Evolutionary conservation across 2,888 invertebrate genomes (phyloP), one percentile per base, ranked within the genome.

Genomic region (Tetranychus truncatus): DNA sequence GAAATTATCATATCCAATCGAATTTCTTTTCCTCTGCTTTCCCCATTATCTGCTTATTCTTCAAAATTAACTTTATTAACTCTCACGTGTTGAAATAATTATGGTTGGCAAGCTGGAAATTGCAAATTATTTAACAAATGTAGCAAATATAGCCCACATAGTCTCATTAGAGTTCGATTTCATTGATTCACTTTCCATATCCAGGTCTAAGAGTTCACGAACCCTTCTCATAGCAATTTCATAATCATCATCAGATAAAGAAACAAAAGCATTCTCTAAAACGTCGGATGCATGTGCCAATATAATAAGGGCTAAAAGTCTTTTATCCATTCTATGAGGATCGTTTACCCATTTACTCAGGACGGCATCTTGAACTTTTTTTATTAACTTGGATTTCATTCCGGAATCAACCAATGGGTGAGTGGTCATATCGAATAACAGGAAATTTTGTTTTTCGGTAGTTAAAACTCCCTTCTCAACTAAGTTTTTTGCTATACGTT

Each of bases 381-480:
- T 96, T 77, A 99, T 94, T 81, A 99, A 88, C 81, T 95, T 90
- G 81, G 91, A 91, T 86, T 99, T 99, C 75, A 93, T 89, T 79
- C 90, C 88, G 84, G 92, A 92, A 83, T 99, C 96, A 78, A 92
- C 94, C 78, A 99, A 86, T 67, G 99, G 99, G 87, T 99, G 99
- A 80, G 99, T 99, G 75, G 99, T 99, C 96, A 99, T 99, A 85
- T 99, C 99, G 84, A 99, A 99, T 76, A 99, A 86, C 81, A 99
- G 87, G 85, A 99, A 99, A 84, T 99, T 99, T 85, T 99, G 97
- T 85, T 97, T 99, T 84, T 99, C 97, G 77, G 97, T 99, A 77
- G 97, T 96, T 80, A 97, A 87, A 69, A 99, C 96, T 79, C 97
- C 97, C 84, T 99, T 99, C 84, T 99, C 99, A 66, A 97, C 97